Base-by-base conservation (phyloP, 2,888 invertebrate genomes). In the Microctonus brassicae region DNA sequence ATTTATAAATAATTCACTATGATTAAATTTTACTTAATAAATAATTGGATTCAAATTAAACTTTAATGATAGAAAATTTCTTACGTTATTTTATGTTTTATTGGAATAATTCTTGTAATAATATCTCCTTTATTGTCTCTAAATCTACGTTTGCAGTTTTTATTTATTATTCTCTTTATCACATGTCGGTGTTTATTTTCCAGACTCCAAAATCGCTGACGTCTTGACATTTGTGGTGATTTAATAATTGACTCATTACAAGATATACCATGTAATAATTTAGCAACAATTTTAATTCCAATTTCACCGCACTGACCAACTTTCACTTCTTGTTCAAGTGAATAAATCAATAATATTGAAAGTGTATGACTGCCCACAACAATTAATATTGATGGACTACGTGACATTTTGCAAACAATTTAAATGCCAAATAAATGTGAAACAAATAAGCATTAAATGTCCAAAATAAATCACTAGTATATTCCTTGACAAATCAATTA, bases 241-340 rank as follows among this genome's bases (percentile, higher is more conserved):
- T 9, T 55, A 9, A 22, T 22, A 26, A 20, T 55, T 36, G 58
- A 26, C 20, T 47, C 33, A 26, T 67, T 24, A 24, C 24, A 34
- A 55, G 75, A 77, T 39, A 83, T 67, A 17, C 78, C 75, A 63
- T 84, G 82, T 29, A 83, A 74, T 67, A 84, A 84, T 71, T 77
- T 80, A 13, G 82, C 84, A 29, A 82, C 77, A 7, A 84, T 66
- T 75, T 84, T 82, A 42, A 84, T 75, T 33, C 74, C 79, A 26
- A 78, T 72, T 0, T 75, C 74, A 1, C 79, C 78, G 26, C 78
- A 80, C 17, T 67, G 62, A 26, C 76, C 78, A 20, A 84, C 76
- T 20, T 79, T 77, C n/a, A n/a, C n/a, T n/a, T n/a, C n/a, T n/a
- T n/a, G n/a, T n/a, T n/a, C n/a, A n/a, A n/a, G n/a, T n/a, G n/a